A percentile compares a stretch with the other conserved stretches of the same genome.
Conservation (phyloP, 2,113 vertebrate genomes). For the Vireo altiloquus region DNA sequence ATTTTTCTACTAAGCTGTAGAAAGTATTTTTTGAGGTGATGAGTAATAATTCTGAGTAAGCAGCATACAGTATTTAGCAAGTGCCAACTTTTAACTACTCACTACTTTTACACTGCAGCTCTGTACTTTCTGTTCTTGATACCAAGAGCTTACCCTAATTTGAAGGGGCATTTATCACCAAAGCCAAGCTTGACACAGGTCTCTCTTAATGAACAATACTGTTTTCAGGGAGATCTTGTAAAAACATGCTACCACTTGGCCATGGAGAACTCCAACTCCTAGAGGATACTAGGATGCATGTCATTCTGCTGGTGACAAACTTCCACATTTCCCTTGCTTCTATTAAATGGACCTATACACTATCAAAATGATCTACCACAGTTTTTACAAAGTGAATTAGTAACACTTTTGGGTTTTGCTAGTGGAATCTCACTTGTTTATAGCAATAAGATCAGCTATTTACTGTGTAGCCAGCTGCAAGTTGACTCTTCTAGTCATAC, state of each 20-base stretch:
- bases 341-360: background rate
- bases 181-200: background rate
- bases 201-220: background rate
- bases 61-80: background rate
- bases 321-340: background rate
- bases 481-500: background rate
- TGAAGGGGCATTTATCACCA: rapidly evolving
- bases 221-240: background rate
- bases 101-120: background rate
- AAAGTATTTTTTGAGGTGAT: background rate
- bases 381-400: background rate
- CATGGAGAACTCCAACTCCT: rapidly evolving
- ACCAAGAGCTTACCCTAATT: background rate
- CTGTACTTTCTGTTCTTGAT: background rate
- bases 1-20: background rate
- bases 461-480: background rate
- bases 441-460: background rate
- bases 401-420: background rate
- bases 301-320: background rate
- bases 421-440: background rate
- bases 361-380: background rate
- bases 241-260: background rate
- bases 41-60: background rate
- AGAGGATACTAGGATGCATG: background rate
- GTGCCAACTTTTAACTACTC: background rate